Evolutionary conservation across 2,888 invertebrate genomes (phyloP).

Genomic region (Lasioglossum oenotherae): DNA sequence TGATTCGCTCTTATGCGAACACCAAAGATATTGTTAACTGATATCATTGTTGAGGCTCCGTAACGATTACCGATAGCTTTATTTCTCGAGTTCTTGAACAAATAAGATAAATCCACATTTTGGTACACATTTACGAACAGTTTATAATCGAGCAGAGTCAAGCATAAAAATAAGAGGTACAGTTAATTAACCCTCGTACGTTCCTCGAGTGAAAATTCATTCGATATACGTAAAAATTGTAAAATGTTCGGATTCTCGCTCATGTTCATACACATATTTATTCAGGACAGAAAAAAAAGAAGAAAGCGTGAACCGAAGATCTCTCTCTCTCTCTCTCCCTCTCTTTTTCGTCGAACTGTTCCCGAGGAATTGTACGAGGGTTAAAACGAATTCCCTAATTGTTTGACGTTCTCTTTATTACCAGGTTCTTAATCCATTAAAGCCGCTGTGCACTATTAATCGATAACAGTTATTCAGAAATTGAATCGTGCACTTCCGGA

Average conservation of each 20-base stretch:
- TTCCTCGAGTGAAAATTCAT: neutral
- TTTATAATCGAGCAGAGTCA: neutral
- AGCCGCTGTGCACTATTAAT: conserved; percentile 1
- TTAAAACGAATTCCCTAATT: neutral
- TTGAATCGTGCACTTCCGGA: conserved; percentile 1
- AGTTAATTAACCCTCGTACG: neutral
- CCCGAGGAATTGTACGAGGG: neutral
- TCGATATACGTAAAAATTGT: neutral
- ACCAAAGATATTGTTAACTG: neutral
- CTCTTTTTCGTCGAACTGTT: neutral
- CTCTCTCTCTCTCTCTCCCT: no score
- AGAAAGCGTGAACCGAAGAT: neutral
- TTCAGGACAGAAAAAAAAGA: neutral
- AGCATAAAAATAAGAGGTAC: neutral
- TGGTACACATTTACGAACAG: neutral
- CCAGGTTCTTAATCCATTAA: conserved; percentile 5
- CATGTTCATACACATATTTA: neutral
- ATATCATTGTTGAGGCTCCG: neutral
- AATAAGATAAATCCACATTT: neutral
- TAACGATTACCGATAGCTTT: neutral
- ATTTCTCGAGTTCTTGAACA: neutral
- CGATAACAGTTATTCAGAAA: conserved; percentile 22
- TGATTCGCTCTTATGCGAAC: neutral
- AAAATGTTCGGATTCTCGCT: neutral
- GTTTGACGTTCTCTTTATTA: neutral